Conservation (phyloP, 2,797 vertebrate genomes). For the Enteromius viviparus region DNA sequence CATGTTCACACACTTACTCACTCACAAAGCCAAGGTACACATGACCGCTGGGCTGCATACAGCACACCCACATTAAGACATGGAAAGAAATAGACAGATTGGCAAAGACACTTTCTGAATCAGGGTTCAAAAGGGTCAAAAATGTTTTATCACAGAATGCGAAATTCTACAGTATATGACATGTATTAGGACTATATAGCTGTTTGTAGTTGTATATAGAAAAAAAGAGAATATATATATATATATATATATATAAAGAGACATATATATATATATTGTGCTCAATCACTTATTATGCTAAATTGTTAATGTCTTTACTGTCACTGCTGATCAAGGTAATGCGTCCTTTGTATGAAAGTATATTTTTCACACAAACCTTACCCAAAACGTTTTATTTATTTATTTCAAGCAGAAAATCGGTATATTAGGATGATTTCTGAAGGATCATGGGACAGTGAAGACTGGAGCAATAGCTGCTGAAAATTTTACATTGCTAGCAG, state of each 20-base stretch:
- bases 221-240: background rate
- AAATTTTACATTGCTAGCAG: background rate
- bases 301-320: background rate
- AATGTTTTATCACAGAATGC: background rate
- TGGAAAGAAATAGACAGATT: conserved; percentile 15
- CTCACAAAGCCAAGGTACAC: conserved; percentile 44
- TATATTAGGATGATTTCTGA: background rate
- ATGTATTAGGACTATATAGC: background rate
- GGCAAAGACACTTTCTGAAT: background rate
- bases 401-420: background rate
- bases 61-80: conserved; percentile 10
- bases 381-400: background rate
- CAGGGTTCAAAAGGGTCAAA: background rate
- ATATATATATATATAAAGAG: too few species aligned
- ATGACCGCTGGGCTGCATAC: conserved; percentile 2
- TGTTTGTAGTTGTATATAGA: background rate
- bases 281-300: background rate
- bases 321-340: background rate
- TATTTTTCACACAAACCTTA: too few species aligned
- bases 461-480: background rate
- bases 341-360: background rate
- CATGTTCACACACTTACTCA: conserved; percentile 62
- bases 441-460: background rate
- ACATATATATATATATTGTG: background rate
- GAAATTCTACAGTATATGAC: background rate